Evolutionary conservation across 2,888 invertebrate genomes (phyloP).

Genomic region (Dolichomitus sp.): DNA sequence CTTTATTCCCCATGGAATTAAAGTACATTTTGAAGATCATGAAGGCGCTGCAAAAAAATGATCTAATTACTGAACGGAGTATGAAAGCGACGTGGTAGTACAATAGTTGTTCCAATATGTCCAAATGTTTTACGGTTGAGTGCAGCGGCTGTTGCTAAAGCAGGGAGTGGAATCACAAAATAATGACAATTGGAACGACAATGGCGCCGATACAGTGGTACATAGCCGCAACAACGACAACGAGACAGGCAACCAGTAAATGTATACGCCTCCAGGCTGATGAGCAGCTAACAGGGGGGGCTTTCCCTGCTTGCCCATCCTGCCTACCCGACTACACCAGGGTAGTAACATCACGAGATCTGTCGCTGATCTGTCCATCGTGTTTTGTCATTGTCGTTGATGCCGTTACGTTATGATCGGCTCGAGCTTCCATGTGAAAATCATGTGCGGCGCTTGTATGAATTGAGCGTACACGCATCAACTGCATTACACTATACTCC

Average conservation of each 20-base stretch:
- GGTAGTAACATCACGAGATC: slow-evolving; percentile 56
- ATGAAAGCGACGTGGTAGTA: slow-evolving; percentile 37
- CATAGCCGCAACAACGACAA: slow-evolving; percentile 81
- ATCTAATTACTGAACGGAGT: slow-evolving; percentile 26
- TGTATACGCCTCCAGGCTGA: slow-evolving; percentile 79
- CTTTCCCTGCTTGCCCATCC: slow-evolving; percentile 69
- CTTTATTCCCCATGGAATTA: not conserved
- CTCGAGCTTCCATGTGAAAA: slow-evolving; percentile 65
- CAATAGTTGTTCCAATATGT: slow-evolving; percentile 79
- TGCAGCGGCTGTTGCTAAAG: slow-evolving; percentile 75
- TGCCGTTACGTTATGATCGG: slow-evolving; percentile 79
- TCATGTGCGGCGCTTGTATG: slow-evolving; percentile 43
- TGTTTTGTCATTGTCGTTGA: slow-evolving; percentile 78
- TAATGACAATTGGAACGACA: slow-evolving; percentile 82
- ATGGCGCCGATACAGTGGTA: slow-evolving; percentile 74
- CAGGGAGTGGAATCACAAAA: slow-evolving; percentile 78
- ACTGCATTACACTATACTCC: slow-evolving; percentile 8
- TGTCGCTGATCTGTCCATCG: slow-evolving; percentile 69
- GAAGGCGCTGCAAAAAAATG: slow-evolving; percentile 26
- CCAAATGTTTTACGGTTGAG: slow-evolving; percentile 82
- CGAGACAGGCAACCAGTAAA: slow-evolving; percentile 50
- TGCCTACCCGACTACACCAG: slow-evolving; percentile 58
- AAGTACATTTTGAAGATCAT: not conserved
- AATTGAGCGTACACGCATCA: slow-evolving; percentile 41
- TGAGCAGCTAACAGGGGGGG: slow-evolving; percentile 83